Evolutionary conservation across 2,797 vertebrate genomes (phyloP).

Genomic region (Ataeniobius toweri): DNA sequence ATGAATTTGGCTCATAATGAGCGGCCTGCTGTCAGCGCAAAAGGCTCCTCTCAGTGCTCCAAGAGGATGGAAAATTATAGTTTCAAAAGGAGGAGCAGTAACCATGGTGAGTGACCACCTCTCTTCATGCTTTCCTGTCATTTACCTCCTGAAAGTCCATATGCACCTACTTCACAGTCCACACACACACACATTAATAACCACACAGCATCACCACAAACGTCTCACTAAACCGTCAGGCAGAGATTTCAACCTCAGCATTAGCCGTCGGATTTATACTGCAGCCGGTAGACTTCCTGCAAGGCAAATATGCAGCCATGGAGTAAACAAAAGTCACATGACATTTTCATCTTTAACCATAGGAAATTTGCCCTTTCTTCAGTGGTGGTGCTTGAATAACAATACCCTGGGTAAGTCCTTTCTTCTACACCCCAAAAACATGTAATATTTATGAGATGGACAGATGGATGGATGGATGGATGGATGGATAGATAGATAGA

Average conservation of each 20-base stretch:
- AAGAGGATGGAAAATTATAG: slow-evolving; percentile 75
- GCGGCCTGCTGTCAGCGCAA: slow-evolving; percentile 39
- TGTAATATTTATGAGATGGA: too few species aligned
- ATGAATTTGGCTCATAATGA: slow-evolving; percentile 71
- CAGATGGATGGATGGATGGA: not conserved
- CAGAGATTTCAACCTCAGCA: slow-evolving; percentile 64
- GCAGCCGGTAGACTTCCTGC: slow-evolving; percentile 57
- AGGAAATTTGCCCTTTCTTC: not conserved
- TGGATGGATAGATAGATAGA: too few species aligned
- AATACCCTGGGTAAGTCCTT: too few species aligned
- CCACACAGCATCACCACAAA: slow-evolving; percentile 4
- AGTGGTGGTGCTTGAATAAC: too few species aligned
- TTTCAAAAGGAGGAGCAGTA: slow-evolving; percentile 70
- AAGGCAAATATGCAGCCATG: slow-evolving; percentile 53
- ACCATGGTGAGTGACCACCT: slow-evolving; percentile 76
- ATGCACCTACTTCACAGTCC: slow-evolving; percentile 49
- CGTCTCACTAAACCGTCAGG: slow-evolving; percentile 52
- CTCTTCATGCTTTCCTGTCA: slow-evolving; percentile 48
- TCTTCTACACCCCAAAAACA: too few species aligned
- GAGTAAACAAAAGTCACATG: slow-evolving; percentile 24
- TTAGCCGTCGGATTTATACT: slow-evolving; percentile 65
- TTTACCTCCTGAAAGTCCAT: slow-evolving; percentile 48
- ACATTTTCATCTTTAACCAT: slow-evolving; percentile 19
- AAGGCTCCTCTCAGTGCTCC: slow-evolving; percentile 53
- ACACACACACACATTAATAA: slow-evolving; percentile 8